Evolutionary conservation across 1,140 invertebrate genomes (phyloP).

Genomic region (Pogonognathellus flavescens): DNA sequence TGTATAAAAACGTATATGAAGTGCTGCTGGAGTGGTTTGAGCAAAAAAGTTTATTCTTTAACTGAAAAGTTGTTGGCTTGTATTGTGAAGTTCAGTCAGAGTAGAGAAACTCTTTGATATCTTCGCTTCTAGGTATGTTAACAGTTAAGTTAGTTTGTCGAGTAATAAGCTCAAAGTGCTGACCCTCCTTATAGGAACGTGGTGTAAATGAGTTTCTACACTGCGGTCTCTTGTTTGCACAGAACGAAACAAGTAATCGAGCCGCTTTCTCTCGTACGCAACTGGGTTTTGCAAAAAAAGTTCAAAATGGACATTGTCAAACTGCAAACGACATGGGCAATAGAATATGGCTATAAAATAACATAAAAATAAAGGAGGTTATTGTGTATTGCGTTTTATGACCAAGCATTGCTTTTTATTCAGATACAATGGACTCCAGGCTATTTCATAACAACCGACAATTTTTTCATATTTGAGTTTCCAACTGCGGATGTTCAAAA

Average conservation of each 20-base stretch:
- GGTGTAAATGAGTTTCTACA: conserved; percentile 11
- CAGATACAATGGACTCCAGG: conserved; percentile 1
- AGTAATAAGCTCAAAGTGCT: conserved; percentile 4
- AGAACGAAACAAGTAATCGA: neutral
- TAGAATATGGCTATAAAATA: conserved; percentile 34
- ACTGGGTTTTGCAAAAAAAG: neutral
- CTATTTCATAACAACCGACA: conserved; percentile 14
- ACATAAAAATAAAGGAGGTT: conserved; percentile 28
- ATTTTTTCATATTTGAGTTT: neutral
- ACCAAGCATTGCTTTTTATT: conserved; percentile 25
- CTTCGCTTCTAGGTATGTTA: neutral
- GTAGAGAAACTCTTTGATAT: conserved; percentile 17
- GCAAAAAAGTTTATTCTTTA: conserved; percentile 14
- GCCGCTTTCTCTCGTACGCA: neutral
- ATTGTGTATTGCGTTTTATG: conserved; percentile 36
- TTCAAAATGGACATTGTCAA: conserved; percentile 23
- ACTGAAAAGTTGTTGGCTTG: conserved; percentile 30
- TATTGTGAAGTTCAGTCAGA: neutral
- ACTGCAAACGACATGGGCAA: conserved; percentile 35
- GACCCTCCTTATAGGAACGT: neutral
- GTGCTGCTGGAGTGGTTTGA: neutral
- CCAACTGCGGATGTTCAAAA: neutral
- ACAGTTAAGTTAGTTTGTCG: neutral
- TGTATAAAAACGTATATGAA: neutral
- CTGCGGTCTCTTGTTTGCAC: neutral